A percentile compares a stretch with the other conserved stretches of the same genome.
Evolutionary conservation across 1,140 invertebrate species (phyloP).

Genomic region (Paraescarpia echinospica): DNA sequence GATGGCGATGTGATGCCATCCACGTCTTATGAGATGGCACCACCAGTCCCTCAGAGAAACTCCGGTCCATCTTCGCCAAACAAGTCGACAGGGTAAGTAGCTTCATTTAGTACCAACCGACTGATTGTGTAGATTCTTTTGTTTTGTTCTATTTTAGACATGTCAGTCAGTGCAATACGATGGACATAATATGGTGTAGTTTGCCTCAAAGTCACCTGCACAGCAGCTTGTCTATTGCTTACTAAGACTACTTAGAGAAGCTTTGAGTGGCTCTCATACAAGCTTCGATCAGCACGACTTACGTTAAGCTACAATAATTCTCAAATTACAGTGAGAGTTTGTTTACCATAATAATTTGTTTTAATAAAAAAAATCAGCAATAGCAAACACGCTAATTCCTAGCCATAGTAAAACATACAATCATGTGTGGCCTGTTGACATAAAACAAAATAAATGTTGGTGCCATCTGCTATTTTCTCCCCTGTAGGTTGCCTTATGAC

Average conservation of each 20-base stretch:
- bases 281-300: neutral
- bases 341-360: neutral
- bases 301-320: neutral
- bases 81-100: neutral
- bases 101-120: neutral
- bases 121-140: neutral
- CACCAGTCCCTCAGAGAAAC: neutral
- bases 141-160: neutral
- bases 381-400: too few species aligned
- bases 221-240: too few species aligned
- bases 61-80: neutral
- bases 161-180: neutral
- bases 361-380: too few species aligned
- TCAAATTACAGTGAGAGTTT: neutral
- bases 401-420: neutral
- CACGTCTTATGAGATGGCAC: neutral
- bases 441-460: neutral
- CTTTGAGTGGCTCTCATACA: neutral
- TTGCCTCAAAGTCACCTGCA: too few species aligned
- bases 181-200: too few species aligned
- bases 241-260: neutral
- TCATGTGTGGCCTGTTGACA: neutral
- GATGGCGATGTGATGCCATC: neutral
- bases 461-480: neutral
- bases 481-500: neutral